These are phyloP conservation scores for Limonius californicus DNA, from an alignment of 1,140 invertebrate genomes.

Conservation along the genomic window DNA sequence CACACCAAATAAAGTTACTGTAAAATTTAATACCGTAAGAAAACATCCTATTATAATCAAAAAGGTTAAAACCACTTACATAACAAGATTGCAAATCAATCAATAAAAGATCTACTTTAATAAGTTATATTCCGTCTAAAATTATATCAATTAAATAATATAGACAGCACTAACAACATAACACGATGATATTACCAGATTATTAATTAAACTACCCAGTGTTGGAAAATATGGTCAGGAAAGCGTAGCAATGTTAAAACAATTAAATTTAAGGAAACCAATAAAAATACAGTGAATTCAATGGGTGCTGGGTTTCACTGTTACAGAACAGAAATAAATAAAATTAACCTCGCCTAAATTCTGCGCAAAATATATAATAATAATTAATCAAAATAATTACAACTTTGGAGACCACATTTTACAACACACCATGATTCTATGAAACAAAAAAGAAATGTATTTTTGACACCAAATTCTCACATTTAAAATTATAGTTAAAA, in stretches of 20 bases:
- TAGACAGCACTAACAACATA: constrained; percentile 15
- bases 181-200: constrained; percentile 11
- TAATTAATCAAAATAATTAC: no score
- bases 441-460: constrained; percentile 7
- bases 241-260: no score
- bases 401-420: constrained; percentile 1
- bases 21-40: constrained; percentile 11
- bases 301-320: no score
- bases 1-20: constrained; percentile 9
- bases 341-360: no score
- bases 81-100: constrained; percentile 14
- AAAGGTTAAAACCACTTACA: constrained; percentile 12
- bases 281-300: no score
- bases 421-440: not conserved
- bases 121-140: constrained; percentile 15
- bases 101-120: constrained; percentile 17
- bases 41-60: constrained; percentile 10
- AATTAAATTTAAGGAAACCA: no score
- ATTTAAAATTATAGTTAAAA: constrained; percentile 13
- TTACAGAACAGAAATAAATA: no score
- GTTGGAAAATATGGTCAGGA: constrained; percentile 1
- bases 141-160: constrained; percentile 17
- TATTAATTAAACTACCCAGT: constrained; percentile 9
- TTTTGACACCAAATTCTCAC: constrained; percentile 11
- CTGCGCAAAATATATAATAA: no score